Evolutionary conservation across 2,113 vertebrate genomes (phyloP).

Genomic region (Terrapene triunguis): DNA sequence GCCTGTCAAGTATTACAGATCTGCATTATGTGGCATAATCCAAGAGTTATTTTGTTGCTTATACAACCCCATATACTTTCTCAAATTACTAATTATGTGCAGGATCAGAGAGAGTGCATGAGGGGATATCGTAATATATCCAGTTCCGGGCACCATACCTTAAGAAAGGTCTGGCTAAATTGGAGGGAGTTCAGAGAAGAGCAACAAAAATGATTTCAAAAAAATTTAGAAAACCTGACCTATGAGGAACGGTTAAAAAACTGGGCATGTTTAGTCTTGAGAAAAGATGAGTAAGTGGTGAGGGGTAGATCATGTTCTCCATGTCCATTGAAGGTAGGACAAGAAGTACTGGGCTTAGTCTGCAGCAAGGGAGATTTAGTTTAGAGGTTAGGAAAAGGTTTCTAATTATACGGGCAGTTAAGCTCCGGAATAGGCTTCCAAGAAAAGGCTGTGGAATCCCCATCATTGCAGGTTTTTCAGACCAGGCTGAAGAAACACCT

Average conservation of each 20-base stretch:
- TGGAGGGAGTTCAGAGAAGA: not conserved
- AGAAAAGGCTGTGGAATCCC: not conserved
- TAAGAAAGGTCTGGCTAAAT: not conserved
- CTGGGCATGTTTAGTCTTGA: not conserved
- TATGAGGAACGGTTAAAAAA: too few species aligned
- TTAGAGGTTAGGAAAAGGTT: not conserved
- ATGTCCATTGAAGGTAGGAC: not conserved
- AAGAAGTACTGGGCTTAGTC: not conserved
- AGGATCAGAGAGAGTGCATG: not conserved
- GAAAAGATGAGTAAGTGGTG: not conserved
- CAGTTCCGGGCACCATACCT: not conserved
- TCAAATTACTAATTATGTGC: not conserved
- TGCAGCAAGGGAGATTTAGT: not conserved
- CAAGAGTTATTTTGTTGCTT: not conserved
- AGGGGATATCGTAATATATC: not conserved
- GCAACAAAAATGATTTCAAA: too few species aligned
- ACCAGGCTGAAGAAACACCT: not conserved
- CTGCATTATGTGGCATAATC: not conserved
- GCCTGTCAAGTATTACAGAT: rapidly evolving
- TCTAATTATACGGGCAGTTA: not conserved
- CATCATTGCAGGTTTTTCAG: not conserved
- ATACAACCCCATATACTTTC: not conserved
- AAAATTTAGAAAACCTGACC: too few species aligned
- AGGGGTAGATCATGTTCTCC: not conserved
- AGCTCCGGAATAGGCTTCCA: not conserved